Base-by-base conservation (phyloP, 2,113 vertebrate species). In the Stomatorhinus ivindoensis region DNA sequence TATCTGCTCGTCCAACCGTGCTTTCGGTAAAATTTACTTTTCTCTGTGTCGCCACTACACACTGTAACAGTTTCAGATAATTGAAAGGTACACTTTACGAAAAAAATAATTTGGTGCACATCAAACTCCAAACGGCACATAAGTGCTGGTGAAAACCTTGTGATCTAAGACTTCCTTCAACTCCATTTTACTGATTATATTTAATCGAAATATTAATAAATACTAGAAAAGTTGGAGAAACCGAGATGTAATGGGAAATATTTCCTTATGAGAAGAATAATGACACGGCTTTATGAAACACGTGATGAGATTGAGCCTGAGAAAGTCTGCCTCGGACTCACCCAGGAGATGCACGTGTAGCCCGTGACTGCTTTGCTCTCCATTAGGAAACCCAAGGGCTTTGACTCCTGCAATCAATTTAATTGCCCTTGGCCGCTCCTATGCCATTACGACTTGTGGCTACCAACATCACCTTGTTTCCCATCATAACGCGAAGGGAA, bases 391-490 rank as follows among this genome's bases (percentile, higher is more conserved):
- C 93, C 91, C 91, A 91, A 90, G 91, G 91, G 93, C 92, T 91
- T 93, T 88, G 93, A 91, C 93, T 93, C 93, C 91, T 92, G 91
- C 90, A 92, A 94, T 94, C 93, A 92, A 88, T 93, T 89, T 91
- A 93, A 89, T 93, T 93, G 94, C 92, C 91, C 92, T 90, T 93
- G 96, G 95, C 97, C 96, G 97, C 97, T 97, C 97, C 97, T 97
- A 96, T 95, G 92, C 94, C 94, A 93, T 92, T 93, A 96, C 94
- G 76, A 93, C 93, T 92, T 85, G 90, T 92, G 93, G 93, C 94
- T 93, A 92, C 92, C 35, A 90, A 89, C 88, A 83, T 46, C 65
- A 87, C 87, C 90, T 90, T 84, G 31, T 88, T 76, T 19, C 58
- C 46, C 87, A 87, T 46, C 89, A 90, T 31, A 53, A 58, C 47